Conservation (phyloP, 2,113 vertebrate genomes). For the Nycticebus coucang region DNA sequence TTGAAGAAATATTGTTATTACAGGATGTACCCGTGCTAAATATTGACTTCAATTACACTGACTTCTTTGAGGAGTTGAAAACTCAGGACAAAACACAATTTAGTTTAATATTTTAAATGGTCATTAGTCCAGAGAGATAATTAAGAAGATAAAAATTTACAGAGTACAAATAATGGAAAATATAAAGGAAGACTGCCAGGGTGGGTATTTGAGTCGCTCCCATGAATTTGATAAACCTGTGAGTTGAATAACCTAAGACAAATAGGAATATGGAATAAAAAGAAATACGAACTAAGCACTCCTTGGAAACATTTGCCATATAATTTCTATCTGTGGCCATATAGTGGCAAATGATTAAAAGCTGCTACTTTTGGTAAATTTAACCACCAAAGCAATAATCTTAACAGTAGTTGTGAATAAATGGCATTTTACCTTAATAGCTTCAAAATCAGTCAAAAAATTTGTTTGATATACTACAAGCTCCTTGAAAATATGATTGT, state of each 20-base stretch:
- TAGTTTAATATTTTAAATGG: neutral
- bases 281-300: slow-evolving; percentile 9
- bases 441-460: slow-evolving; percentile 52
- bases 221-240: neutral
- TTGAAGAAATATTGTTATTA: slow-evolving; percentile 28
- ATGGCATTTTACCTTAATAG: slow-evolving; percentile 20
- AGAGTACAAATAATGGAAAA: neutral
- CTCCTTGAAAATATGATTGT: slow-evolving; percentile 34
- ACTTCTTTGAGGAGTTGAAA: slow-evolving; percentile 25
- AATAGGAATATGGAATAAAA: neutral
- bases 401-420: slow-evolving; percentile 40
- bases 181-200: neutral
- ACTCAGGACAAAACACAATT: slow-evolving; percentile 36
- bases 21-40: neutral
- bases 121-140: neutral
- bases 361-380: neutral
- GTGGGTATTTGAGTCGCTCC: neutral
- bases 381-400: slow-evolving; percentile 36
- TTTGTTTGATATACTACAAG: slow-evolving; percentile 38
- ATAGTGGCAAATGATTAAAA: slow-evolving; percentile 25
- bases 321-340: slow-evolving; percentile 5
- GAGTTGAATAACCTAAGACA: neutral
- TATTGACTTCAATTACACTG: neutral
- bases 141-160: neutral
- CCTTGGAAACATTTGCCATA: neutral